Conservation (phyloP, 2,797 vertebrate genomes). For the Remorina albescens region DNA sequence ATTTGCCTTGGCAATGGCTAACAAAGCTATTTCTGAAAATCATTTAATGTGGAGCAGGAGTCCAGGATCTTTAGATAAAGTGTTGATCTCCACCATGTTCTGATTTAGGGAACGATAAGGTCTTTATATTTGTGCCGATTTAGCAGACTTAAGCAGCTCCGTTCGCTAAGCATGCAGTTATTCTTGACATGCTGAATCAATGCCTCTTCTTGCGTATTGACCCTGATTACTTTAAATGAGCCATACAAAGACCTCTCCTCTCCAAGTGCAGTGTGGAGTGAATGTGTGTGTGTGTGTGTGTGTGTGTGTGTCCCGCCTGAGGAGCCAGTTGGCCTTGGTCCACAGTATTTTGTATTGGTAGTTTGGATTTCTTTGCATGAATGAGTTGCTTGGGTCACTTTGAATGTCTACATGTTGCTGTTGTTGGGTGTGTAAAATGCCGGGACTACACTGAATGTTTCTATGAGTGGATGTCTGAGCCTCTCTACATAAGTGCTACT, state of each 20-base stretch:
- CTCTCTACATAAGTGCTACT: not conserved
- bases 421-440: not conserved
- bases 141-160: conserved; percentile 29
- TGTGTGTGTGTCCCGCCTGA: conserved; percentile 19
- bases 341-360: conserved; percentile 3
- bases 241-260: conserved; percentile 45
- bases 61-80: conserved; percentile 25
- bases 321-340: conserved; percentile 8
- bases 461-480: conserved; percentile 1
- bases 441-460: not conserved
- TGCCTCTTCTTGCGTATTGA: conserved; percentile 48
- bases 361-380: conserved; percentile 32
- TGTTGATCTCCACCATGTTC: conserved; percentile 38
- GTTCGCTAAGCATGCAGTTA: conserved; percentile 38
- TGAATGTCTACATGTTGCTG: conserved; percentile 5
- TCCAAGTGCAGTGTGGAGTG: conserved; percentile 1
- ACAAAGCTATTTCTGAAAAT: conserved; percentile 46
- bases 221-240: conserved; percentile 64
- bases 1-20: conserved; percentile 50
- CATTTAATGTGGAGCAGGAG: conserved; percentile 48
- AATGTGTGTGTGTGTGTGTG: conserved; percentile 3
- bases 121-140: conserved; percentile 50
- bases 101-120: conserved; percentile 47
- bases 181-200: conserved; percentile 59
- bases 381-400: not conserved